Evolutionary conservation across 2,888 invertebrate genomes (phyloP).

Genomic region (Bruchidius siliquastri): DNA sequence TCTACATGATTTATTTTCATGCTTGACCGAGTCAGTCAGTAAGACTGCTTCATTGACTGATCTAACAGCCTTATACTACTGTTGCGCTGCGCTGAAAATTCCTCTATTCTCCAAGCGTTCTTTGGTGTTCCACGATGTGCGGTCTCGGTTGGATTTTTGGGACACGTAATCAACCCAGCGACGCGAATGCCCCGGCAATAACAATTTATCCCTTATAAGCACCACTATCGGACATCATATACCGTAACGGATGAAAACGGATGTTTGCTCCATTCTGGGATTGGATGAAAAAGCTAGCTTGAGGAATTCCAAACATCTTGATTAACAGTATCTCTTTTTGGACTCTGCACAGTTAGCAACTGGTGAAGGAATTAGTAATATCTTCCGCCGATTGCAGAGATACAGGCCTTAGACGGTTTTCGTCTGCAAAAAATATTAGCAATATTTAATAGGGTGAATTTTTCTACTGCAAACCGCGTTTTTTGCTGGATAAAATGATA

Average conservation of each 20-base stretch:
- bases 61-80: background rate
- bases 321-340: background rate
- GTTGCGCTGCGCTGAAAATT: background rate
- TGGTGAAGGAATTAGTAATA: background rate
- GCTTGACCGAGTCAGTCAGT: no score
- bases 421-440: no score
- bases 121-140: background rate
- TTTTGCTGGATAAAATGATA: no score
- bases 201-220: background rate
- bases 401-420: no score
- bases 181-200: background rate
- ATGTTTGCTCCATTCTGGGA: background rate
- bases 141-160: background rate
- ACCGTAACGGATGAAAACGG: background rate
- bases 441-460: no score
- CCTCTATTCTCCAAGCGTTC: background rate
- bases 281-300: background rate
- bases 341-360: background rate
- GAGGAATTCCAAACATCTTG: background rate
- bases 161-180: background rate
- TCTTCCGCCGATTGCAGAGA: no score
- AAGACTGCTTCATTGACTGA: background rate
- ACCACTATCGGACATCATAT: background rate
- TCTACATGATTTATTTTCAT: no score
- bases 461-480: no score